A percentile compares a stretch with the other conserved stretches of the same genome.
Evolutionary conservation across 2,113 vertebrate species (phyloP).

Genomic region (Hemicordylus capensis): DNA sequence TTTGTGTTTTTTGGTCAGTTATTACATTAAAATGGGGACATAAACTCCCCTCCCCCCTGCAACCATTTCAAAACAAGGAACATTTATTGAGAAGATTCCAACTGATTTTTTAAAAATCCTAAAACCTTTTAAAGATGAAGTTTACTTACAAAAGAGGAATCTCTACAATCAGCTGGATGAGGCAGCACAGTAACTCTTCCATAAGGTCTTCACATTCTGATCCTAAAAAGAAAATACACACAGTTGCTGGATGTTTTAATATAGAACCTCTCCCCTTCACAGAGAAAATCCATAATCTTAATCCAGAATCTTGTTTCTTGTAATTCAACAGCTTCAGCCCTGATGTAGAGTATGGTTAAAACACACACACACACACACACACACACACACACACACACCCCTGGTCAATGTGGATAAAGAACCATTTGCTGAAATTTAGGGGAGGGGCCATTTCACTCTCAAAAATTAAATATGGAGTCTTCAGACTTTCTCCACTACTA

Average conservation of each 20-base stretch:
- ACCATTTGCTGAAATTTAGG: background rate
- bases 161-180: constrained; percentile 95
- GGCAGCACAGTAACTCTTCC: constrained; percentile 92
- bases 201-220: constrained; percentile 86
- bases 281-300: background rate
- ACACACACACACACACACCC: too few species aligned
- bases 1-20: background rate
- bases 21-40: background rate
- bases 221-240: constrained; percentile 71
- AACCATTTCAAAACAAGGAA: background rate
- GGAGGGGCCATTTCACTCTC: too few species aligned
- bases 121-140: background rate
- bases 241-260: constrained; percentile 17
- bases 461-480: background rate
- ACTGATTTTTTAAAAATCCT: background rate
- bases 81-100: background rate
- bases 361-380: too few species aligned
- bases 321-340: background rate
- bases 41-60: background rate
- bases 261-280: background rate
- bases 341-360: background rate
- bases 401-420: background rate
- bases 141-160: constrained; percentile 93
- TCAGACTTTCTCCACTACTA: background rate
- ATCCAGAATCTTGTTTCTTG: background rate